These are phyloP conservation scores for Chaetophractus vellerosus DNA, from an alignment of 2,797 vertebrate genomes.

Conservation along the genomic window DNA sequence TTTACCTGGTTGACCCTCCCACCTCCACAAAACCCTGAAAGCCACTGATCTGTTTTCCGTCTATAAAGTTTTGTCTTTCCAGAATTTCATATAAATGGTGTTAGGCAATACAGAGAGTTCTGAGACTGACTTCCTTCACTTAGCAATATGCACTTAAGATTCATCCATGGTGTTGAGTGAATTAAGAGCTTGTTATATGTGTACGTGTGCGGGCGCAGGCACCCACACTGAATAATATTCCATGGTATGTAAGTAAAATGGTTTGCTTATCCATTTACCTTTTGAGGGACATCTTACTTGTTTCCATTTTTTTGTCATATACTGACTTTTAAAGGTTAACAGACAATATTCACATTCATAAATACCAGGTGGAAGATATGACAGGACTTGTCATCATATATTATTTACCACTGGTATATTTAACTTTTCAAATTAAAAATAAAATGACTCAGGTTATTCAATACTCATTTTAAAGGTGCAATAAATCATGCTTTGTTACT, in stretches of 20 bases:
- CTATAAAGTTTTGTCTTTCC: not conserved
- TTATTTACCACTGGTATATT: not conserved
- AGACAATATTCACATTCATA: slow-evolving; percentile 21
- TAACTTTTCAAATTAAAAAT: slow-evolving; percentile 49
- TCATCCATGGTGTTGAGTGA: not conserved
- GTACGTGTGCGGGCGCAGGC: too few species aligned
- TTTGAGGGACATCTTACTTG: not conserved
- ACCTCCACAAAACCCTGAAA: not conserved
- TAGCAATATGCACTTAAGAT: not conserved
- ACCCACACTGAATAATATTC: not conserved
- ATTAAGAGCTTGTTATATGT: not conserved
- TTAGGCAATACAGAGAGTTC: not conserved
- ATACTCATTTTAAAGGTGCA: slow-evolving; percentile 52
- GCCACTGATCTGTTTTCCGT: not conserved
- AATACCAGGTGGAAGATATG: not conserved
- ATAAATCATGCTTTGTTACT: slow-evolving; percentile 61
- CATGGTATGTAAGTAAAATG: not conserved
- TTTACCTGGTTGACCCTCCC: not conserved
- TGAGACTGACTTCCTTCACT: not conserved
- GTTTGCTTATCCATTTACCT: not conserved
- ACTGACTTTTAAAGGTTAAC: slow-evolving; percentile 31
- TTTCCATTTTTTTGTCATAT: not conserved
- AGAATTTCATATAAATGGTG: not conserved
- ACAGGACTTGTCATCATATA: slow-evolving; percentile 10
- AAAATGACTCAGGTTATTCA: slow-evolving; percentile 37